These are phyloP conservation scores for Tribolium castaneum DNA, from an alignment of 1,140 invertebrate genomes.

Conservation along the genomic window DNA sequence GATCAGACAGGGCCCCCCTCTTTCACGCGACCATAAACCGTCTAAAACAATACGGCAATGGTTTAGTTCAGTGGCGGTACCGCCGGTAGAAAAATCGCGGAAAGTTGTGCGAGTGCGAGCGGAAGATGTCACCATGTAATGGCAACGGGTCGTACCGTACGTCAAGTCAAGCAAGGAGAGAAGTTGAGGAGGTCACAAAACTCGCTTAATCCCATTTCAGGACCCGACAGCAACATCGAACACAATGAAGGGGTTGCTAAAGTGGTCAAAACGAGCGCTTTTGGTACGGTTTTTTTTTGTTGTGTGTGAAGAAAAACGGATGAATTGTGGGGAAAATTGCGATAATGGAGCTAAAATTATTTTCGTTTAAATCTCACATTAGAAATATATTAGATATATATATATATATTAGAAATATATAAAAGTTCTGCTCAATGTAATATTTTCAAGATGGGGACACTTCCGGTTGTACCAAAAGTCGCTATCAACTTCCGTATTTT, in stretches of 20 bases:
- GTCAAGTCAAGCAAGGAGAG: constrained; percentile 62
- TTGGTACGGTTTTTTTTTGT: constrained; percentile 11
- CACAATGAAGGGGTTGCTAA: constrained; percentile 43
- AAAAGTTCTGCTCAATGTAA: too few relatives aligned
- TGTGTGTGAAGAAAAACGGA: too few relatives aligned
- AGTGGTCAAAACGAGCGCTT: constrained; percentile 46
- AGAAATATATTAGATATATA: too few relatives aligned
- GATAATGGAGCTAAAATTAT: too few relatives aligned
- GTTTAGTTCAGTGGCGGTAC: constrained; percentile 30
- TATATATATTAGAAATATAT: too few relatives aligned
- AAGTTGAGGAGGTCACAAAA: constrained; percentile 57
- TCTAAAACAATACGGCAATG: constrained; percentile 39
- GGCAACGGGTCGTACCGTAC: constrained; percentile 60
- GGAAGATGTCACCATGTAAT: constrained; percentile 58
- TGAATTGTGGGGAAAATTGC: too few relatives aligned
- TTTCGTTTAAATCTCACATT: too few relatives aligned
- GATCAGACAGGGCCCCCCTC: constrained; percentile 1
- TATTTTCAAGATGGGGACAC: too few relatives aligned
- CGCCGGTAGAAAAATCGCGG: constrained; percentile 14
- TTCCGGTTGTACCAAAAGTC: too few relatives aligned
- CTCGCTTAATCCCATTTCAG: constrained; percentile 52
- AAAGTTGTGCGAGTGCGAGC: constrained; percentile 5
- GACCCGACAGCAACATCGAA: constrained; percentile 46
- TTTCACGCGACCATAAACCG: constrained; percentile 4
- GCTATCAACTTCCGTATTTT: too few relatives aligned